Percentiles rank a stretch among this genome's conserved stretches.
Conservation (phyloP, 1,140 invertebrate genomes). For the Bombus turneri region DNA sequence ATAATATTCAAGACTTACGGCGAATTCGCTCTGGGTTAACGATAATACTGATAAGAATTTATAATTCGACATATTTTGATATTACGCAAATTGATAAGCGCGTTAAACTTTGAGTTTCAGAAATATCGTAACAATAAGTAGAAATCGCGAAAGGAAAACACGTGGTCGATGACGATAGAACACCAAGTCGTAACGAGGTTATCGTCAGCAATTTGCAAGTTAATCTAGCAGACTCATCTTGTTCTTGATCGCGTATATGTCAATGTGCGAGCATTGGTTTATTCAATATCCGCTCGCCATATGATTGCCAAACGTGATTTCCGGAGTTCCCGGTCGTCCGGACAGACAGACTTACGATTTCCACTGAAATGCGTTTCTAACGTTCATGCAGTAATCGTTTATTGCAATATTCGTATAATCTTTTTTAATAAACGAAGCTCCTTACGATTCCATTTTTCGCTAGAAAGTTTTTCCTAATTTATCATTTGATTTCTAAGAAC, state of each 20-base stretch:
- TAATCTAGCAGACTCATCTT: constrained; percentile 34
- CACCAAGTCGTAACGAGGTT: neutral
- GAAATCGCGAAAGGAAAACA: neutral
- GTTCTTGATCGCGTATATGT: constrained; percentile 8
- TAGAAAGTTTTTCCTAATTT: no score
- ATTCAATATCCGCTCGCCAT: constrained; percentile 72
- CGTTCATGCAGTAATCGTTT: neutral
- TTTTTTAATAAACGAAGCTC: neutral
- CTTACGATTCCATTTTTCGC: no score
- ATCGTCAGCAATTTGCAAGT: constrained; percentile 6
- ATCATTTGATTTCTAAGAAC: no score
- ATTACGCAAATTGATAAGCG: no score
- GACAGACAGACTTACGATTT: constrained; percentile 28
- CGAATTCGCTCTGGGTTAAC: no score
- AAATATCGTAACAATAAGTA: no score
- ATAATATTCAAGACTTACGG: no score
- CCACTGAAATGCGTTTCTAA: constrained; percentile 1
- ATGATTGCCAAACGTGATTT: constrained; percentile 78
- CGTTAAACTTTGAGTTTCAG: no score
- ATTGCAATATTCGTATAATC: neutral
- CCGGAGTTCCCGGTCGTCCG: constrained; percentile 50
- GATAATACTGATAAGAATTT: no score
- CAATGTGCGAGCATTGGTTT: constrained; percentile 9
- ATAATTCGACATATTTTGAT: no score
- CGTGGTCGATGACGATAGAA: neutral